Conservation (phyloP, 2,797 vertebrate species). For the Dicrostonyx torquatus region DNA sequence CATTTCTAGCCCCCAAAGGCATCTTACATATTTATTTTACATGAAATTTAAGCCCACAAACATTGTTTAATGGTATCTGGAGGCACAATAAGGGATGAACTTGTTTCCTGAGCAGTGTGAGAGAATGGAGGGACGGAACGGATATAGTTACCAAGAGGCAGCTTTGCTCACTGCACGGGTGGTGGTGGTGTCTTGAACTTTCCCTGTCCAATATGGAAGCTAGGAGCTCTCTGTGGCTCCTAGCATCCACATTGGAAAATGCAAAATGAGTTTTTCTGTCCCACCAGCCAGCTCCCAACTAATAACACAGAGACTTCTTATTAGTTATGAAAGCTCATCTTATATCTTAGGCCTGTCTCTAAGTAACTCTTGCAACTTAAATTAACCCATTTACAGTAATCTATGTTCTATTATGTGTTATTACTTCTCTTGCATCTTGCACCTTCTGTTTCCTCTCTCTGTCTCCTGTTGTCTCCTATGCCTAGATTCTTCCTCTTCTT, state of each 20-base stretch:
- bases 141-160: not conserved
- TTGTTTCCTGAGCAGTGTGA: not conserved
- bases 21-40: not conserved
- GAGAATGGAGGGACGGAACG: not conserved
- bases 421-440: not conserved
- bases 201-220: not conserved
- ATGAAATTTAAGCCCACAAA: not conserved
- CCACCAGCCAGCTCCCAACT: not conserved
- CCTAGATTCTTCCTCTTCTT: not conserved
- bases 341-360: not conserved
- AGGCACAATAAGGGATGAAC: not conserved
- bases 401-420: not conserved
- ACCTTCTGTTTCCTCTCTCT: not conserved
- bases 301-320: not conserved
- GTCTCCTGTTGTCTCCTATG: not conserved
- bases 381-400: not conserved
- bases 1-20: not conserved
- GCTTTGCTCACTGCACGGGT: not conserved
- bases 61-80: not conserved
- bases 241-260: not conserved
- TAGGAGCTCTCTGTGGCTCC: not conserved
- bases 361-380: not conserved
- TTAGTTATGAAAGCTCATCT: not conserved
- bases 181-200: not conserved
- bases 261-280: not conserved